Evolutionary conservation across 2,797 vertebrate species (phyloP), one percentile per base, ranked within the genome.

Genomic region (Scyliorhinus canicula): DNA sequence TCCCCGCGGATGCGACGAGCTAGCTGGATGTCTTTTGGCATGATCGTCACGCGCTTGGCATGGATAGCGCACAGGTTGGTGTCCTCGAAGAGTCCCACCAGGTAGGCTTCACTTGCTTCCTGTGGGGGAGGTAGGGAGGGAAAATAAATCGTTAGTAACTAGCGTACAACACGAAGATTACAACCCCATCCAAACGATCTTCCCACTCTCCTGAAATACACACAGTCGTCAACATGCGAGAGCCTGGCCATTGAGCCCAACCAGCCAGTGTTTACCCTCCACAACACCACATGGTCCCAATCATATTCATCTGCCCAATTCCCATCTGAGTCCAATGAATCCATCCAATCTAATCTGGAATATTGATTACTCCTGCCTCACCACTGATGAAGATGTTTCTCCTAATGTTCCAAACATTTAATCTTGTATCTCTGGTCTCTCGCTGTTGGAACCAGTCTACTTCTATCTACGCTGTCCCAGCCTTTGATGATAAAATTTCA

Each of bases 71-170:
- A 94, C 35, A 94, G 93, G 47, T 94, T 94, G 93, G 93, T 94
- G 93, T 94, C 93, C 74, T 94, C 93, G n/a, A 94, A 94, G 67
- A 94, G 93, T 52, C 93, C 93, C 44, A 94, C 93, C 93, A 94
- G 67, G 31, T 94, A 94, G 11, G 93, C 93, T 52, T 94, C 93
- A 71, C 93, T 94, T 21, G 93, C 93, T 94, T 94, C 93, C 93
- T 94, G 2, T 40, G 31, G 69, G 0, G 31, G 19, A 47, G 50
- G 35, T 11, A 44, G 44, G 31, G 35, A 50, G 50, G 47, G n/a
- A 12, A 26, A 71, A 50, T 8, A 50, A 11, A 91, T 40, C 9
- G 57, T 44, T 60, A 90, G 60, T n/a, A 19, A n/a, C 1, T 7
- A 16, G 0, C 44, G 21, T 26, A 47, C 55, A 88, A 57, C 16